Evolutionary conservation across 92 coral and sea anemone species (phyloP), one percentile per base, ranked within the genome.

Genomic region (Porites evermanni): DNA sequence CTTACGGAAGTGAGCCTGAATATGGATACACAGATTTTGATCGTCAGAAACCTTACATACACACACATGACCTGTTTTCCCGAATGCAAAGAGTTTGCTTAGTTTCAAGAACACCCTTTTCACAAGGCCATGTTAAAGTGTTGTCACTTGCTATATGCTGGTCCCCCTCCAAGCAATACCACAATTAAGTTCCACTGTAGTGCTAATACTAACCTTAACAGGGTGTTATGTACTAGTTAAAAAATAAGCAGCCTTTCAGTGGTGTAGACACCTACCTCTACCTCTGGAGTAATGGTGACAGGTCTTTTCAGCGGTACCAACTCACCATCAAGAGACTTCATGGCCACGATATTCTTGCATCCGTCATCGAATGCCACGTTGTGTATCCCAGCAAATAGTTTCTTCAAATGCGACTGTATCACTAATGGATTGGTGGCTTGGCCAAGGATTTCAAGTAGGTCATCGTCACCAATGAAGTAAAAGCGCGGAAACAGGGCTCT

Each of bases 261-360:
- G 60, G 60, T 54, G 13, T 0, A 11, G 3, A 56, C 61, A 51
- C 90, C 70, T 75, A 96, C 99, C 98, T 97, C 99, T 51, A 97
- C 99, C 54, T 97, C 98, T n/a, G 99, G 93, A 5, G 98, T 95
- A 20, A 97, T 95, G 7, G 92, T 93, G 53, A 97, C 98, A 6
- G 98, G 93, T 65, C 95, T 92, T 73, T 93, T 95, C 24, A 97
- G 89, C 7, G 94, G 91, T 52, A 95, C 99, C 24, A 86, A 85
- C 77, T 97, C 99, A 29, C 99, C 98, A 64, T 97, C 98, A 67
- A 97, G 89, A 68, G 99, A 97, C 90, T 93, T 97, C 98, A 97
- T 97, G 56, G 97, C 97, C 54, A 89, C 90, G 53, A 97, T 97
- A 64, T 77, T 95, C 92, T 97, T 97, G 47, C 95, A 93, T 72